These are phyloP conservation scores for Aurelia aurita complex sp. Pacific DNA, from an alignment of 30 jellyfish, hydroid and myxozoan species.

Conservation along the genomic window DNA sequence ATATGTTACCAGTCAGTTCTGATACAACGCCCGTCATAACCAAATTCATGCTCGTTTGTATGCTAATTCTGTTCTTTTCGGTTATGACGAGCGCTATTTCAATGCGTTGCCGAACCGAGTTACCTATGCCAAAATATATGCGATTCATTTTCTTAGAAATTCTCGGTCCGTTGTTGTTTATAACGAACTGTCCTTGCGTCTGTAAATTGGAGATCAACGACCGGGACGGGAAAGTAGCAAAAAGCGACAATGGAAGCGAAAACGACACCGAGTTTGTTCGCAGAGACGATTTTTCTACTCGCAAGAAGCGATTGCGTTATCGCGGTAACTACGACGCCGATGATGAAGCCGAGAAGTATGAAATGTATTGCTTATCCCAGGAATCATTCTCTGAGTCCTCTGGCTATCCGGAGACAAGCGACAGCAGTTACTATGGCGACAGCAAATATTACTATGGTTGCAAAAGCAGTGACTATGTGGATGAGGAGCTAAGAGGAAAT, in stretches of 20 bases:
- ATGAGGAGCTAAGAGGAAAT: background rate
- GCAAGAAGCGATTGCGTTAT: slow-evolving; percentile 12
- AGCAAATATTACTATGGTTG: background rate
- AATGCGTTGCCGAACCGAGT: slow-evolving; percentile 27
- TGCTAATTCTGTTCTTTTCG: slow-evolving; percentile 48
- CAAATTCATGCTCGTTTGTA: slow-evolving; percentile 72
- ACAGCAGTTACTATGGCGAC: slow-evolving; percentile 34
- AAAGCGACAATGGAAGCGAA: background rate
- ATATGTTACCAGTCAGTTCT: slow-evolving; percentile 78
- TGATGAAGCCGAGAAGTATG: slow-evolving; percentile 11
- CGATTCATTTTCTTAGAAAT: slow-evolving; percentile 30
- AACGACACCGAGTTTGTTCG: background rate
- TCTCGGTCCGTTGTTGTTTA: slow-evolving; percentile 57
- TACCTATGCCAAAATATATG: slow-evolving; percentile 34
- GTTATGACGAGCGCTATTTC: slow-evolving; percentile 46
- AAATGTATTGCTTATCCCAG: slow-evolving; percentile 9
- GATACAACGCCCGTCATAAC: slow-evolving; percentile 69
- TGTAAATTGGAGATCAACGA: background rate
- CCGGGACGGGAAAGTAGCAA: background rate
- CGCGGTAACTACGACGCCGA: slow-evolving; percentile 5
- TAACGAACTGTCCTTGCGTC: background rate
- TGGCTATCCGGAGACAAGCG: slow-evolving; percentile 75
- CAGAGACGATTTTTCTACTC: background rate
- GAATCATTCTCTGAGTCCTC: slow-evolving; percentile 47
- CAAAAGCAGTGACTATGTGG: background rate